These are phyloP conservation scores for Antigone vipio DNA, from an alignment of 2,113 vertebrate genomes.

Conservation along the genomic window DNA sequence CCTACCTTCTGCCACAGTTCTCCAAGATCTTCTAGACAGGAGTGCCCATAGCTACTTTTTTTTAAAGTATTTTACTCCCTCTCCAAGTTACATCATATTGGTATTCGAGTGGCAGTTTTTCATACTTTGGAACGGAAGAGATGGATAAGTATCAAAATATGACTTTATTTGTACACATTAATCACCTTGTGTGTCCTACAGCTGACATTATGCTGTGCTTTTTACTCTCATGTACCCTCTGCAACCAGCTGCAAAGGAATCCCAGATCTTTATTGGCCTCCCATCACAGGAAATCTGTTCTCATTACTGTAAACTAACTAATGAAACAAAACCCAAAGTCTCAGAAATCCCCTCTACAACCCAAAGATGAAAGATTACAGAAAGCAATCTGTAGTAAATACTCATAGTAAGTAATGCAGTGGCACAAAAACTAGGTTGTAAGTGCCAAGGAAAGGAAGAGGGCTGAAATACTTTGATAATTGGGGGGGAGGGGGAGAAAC, in stretches of 20 bases:
- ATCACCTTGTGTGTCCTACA: neutral
- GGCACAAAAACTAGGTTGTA: neutral
- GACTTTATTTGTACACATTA: neutral
- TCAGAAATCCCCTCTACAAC: neutral
- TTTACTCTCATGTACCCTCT: neutral
- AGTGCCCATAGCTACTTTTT: neutral
- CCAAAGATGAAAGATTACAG: neutral
- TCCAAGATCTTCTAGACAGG: neutral
- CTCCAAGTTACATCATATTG: fast-evolving
- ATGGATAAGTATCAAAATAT: neutral
- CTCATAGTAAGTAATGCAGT: neutral
- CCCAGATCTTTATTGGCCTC: neutral
- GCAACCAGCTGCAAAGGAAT: neutral
- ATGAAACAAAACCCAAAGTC: neutral
- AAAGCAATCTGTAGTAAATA: neutral
- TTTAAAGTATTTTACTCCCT: neutral
- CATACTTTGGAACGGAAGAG: neutral
- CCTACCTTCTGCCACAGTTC: neutral
- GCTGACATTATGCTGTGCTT: neutral
- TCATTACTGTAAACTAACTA: neutral
- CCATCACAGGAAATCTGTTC: neutral
- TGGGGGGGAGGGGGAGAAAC: neutral
- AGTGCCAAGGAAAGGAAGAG: neutral
- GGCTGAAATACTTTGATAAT: neutral
- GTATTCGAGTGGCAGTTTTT: neutral